Base-by-base conservation (phyloP, 2,797 vertebrate species). In the Gymnoscopelus microlampas region DNA sequence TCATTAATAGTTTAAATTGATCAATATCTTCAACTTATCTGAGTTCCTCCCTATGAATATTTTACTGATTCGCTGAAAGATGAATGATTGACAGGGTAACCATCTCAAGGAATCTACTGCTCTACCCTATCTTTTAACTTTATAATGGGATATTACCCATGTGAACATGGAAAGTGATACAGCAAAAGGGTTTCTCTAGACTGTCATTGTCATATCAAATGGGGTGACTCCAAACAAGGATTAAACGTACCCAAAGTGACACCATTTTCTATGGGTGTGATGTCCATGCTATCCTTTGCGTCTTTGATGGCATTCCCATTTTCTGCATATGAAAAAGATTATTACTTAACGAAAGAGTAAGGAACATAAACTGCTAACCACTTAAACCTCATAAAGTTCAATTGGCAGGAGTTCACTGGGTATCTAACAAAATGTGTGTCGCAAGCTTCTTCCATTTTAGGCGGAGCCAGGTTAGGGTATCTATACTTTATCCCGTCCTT, bases 261-360 rank as follows among this genome's bases (percentile, higher is more conserved):
- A 11, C 61, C 6, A 29, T 66, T 67, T 24, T 78, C 57, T 14
- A 32, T 35, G 48, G 56, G 14, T 8, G 32, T 68, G 1, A 15
- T 15, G 49, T 76, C 67, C 51, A 49, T 62, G 3, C 55, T 44
- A 19, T 35, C 47, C 47, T 51, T 51, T 50, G n/a, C 13, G 15
- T 55, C 49, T 68, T 64, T 70, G 5, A 0, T 35, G 14, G 47
- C 47, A 12, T 56, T 32, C 10, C 57, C 49, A 60, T 59, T 35
- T 35, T 73, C 60, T 75, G 62, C n/a, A 74, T 53, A 58, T 71
- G 50, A 4, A 55, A 55, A 19, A 55, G 24, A 24, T 23, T 4
- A 55, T 24, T 55, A 23, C 15, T 39, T 39, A 44, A 44, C 2
- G 39, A 44, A 44, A 44, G 9, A 9, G 39, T 8, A 44, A 44